Evolutionary conservation across 2,113 vertebrate genomes (phyloP), one percentile per base, ranked within the genome.

Genomic region (Oceanodroma tethys): DNA sequence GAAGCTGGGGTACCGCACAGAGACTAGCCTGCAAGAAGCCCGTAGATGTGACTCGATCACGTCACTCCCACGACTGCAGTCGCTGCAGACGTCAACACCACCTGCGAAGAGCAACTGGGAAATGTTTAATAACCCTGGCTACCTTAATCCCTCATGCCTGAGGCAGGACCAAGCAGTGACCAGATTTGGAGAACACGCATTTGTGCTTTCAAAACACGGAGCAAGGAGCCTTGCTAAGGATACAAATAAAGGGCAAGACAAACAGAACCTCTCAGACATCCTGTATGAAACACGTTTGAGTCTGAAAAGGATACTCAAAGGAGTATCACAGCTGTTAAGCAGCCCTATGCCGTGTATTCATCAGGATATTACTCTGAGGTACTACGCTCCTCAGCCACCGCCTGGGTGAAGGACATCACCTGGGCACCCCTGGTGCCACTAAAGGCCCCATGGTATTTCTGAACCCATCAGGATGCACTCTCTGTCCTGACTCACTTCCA

Each of bases 1-100:
- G 38, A 50, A 20, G 26, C 9, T 42, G 53, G 22, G 12, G 17
- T 56, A 32, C 23, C 0, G 0, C 9, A 16, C 3, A 13, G n/a
- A 52, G 25, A 42, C 5, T 13, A 84, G 34, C 27, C 65, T 16
- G 8, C 40, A 34, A 23, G 19, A 87, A 63, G 32, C 42, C 18
- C 11, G 1, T 8, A 63, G 47, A 47, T 53, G 25, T 52, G 65
- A 71, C 26, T 81, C 1, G 1, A 5, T 63, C 19, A 38, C 9
- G 5, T 32, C 38, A 15, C 7, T 81, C 75, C 34, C 30, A 59
- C 1, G 1, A 25, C 55, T 53, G 38, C 6, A 9, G 8, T 55
- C 15, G 2, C n/a, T 85, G 70, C 23, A 85, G 56, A 60, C 26
- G 20, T 58, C 55, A 45, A 20, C 7, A 2, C 40, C 43, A 60